Conservation (phyloP, 2,888 invertebrate species). For the Limnephilus lunatus region DNA sequence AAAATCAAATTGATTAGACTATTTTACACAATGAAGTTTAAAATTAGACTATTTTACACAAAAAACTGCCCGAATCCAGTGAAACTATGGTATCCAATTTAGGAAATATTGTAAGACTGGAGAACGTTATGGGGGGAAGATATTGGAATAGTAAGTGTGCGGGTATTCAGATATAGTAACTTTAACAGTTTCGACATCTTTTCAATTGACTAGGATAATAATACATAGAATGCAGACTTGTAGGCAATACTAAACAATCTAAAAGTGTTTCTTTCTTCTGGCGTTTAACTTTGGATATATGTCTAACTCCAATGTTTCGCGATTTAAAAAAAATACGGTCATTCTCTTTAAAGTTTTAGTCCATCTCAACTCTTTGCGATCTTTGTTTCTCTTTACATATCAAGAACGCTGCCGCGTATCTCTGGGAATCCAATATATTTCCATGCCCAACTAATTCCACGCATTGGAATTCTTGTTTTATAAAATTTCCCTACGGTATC, state of each 20-base stretch:
- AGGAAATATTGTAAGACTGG: too few relatives aligned
- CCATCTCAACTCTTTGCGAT: too few relatives aligned
- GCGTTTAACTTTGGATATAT: too few relatives aligned
- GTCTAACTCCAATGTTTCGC: too few relatives aligned
- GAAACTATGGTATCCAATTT: not conserved
- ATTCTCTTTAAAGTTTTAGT: too few relatives aligned
- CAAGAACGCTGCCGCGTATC: not conserved
- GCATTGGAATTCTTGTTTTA: not conserved
- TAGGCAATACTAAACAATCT: not conserved
- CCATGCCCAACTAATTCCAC: not conserved
- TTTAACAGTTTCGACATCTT: not conserved
- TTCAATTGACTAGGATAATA: not conserved
- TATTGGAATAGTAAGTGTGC: not conserved
- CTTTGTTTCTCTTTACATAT: too few relatives aligned
- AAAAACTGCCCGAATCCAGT: not conserved
- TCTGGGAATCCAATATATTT: not conserved
- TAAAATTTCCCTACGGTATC: not conserved
- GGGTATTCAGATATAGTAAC: not conserved
- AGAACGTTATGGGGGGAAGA: too few relatives aligned
- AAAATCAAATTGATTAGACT: too few relatives aligned
- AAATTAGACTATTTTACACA: not conserved
- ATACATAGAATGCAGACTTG: not conserved
- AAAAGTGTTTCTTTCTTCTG: not conserved
- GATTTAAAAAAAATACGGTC: too few relatives aligned
- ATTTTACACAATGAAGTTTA: too few relatives aligned